Percentiles rank a stretch among this genome's conserved stretches.
These are phyloP conservation scores for Abrostola triplasia DNA, from an alignment of 2,888 invertebrate species.

Conservation along the genomic window DNA sequence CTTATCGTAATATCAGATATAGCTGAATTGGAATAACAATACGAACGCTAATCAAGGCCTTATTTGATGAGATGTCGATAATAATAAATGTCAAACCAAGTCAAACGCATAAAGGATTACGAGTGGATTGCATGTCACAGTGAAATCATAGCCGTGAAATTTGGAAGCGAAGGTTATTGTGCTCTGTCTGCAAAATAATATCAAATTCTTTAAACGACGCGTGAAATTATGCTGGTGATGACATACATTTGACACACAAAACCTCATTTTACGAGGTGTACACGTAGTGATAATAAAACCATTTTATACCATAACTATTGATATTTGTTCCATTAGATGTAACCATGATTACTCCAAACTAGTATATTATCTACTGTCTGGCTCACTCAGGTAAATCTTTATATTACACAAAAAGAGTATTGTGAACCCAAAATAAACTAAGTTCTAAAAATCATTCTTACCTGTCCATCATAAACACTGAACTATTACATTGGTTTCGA, in stretches of 20 bases:
- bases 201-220: constrained; percentile 58
- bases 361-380: not conserved
- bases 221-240: constrained; percentile 58
- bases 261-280: constrained; percentile 11
- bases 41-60: constrained; percentile 9
- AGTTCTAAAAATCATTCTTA: constrained; percentile 36
- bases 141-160: constrained; percentile 62
- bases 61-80: constrained; percentile 39
- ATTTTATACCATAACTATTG: not conserved
- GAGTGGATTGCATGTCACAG: constrained; percentile 62
- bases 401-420: constrained; percentile 15
- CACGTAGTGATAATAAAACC: constrained; percentile 1
- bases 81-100: constrained; percentile 39
- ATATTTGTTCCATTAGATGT: too few relatives aligned
- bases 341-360: too few relatives aligned
- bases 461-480: constrained; percentile 44
- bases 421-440: constrained; percentile 27
- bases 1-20: constrained; percentile 31
- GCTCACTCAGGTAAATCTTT: constrained; percentile 9
- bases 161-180: constrained; percentile 55
- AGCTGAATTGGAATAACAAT: constrained; percentile 19
- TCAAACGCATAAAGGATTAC: constrained; percentile 52
- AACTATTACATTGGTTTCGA: constrained; percentile 12
- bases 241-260: constrained; percentile 37
- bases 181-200: constrained; percentile 46